Base-by-base conservation (phyloP, 2,797 vertebrate genomes). In the Rhyacichthys aspro region DNA sequence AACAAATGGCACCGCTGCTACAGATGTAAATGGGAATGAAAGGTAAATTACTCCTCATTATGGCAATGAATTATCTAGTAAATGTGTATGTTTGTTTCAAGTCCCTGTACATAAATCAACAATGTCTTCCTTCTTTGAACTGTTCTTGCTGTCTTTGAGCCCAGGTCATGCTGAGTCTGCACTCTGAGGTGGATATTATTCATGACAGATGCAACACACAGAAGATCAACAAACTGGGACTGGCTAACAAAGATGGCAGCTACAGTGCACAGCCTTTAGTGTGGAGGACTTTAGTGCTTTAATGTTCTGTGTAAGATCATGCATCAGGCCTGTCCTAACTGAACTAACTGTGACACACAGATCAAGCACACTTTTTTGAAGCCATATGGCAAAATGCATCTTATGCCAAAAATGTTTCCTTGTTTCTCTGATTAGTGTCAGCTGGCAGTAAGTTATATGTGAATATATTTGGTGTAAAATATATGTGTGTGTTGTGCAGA, bases 21-120 rank as follows among this genome's bases (percentile, higher is more conserved):
- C 82, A 39, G 65, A 88, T 43, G 65, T 71, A 68, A 88, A 77
- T 55, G 68, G 76, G 59, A 87, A 82, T 58, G 79, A 86, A 67
- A 79, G 88, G 88, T 91, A 83, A 61, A 55, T 52, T 5, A 1
- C 12, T 62, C 11, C 37, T 14, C 33, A 17, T 55, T 1, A 11
- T 19, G 28, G 18, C 28, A 50, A 18, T 32, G 12, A 8, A 44
- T 55, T 5, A 14, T 19, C 11, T 10, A 32, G 19, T 59, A 14
- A 39, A 39, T 3, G 1, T 38, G 33, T 50, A 12, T 55, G 16
- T 48, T 48, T 42, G 38, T 15, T 45, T 17, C 48, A 55, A 68
- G 72, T 72, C 34, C 47, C n/a, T 8, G 11, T 32, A 47, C 14
- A 9, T 28, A 34, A 52, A 67, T 43, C 14, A n/a, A n/a, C n/a